Evolutionary conservation across 2,888 invertebrate genomes (phyloP).

Genomic region (Dinocampus coccinellae): DNA sequence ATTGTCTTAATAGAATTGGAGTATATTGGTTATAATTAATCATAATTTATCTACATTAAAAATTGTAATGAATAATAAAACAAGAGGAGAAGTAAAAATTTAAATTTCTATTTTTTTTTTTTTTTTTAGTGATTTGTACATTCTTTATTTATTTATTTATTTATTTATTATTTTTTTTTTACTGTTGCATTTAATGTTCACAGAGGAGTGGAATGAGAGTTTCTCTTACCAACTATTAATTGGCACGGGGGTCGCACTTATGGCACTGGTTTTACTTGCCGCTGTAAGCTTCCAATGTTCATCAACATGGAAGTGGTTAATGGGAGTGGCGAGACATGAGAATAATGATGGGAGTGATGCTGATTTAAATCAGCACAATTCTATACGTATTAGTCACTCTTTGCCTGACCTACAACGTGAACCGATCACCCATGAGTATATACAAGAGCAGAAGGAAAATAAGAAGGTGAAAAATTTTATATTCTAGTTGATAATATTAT

Average conservation of each 20-base stretch:
- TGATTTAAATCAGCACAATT: conserved; percentile 76
- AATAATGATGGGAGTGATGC: conserved; percentile 68
- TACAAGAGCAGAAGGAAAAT: conserved; percentile 79
- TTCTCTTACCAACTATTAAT: conserved; percentile 73
- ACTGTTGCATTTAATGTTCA: conserved; percentile 27
- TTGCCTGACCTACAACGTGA: conserved; percentile 81
- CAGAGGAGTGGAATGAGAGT: conserved; percentile 64
- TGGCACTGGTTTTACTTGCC: conserved; percentile 78
- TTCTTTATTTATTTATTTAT: neutral
- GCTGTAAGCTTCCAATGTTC: conserved; percentile 82
- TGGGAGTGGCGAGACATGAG: conserved; percentile 68
- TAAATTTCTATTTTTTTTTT: too few relatives aligned
- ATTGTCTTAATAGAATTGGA: neutral
- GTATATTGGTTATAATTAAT: neutral
- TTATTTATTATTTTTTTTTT: neutral
- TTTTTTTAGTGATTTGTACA: too few relatives aligned
- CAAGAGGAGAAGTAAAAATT: neutral
- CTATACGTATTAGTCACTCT: conserved; percentile 82
- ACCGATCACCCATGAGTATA: conserved; percentile 77
- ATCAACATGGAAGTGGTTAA: conserved; percentile 80
- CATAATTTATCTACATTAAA: neutral
- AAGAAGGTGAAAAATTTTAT: conserved; percentile 74
- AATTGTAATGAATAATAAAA: neutral
- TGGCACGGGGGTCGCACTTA: conserved; percentile 73
- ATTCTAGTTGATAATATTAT: too few relatives aligned